Base-by-base conservation (phyloP, 2,888 invertebrate genomes). In the Eupithecia dodoneata region DNA sequence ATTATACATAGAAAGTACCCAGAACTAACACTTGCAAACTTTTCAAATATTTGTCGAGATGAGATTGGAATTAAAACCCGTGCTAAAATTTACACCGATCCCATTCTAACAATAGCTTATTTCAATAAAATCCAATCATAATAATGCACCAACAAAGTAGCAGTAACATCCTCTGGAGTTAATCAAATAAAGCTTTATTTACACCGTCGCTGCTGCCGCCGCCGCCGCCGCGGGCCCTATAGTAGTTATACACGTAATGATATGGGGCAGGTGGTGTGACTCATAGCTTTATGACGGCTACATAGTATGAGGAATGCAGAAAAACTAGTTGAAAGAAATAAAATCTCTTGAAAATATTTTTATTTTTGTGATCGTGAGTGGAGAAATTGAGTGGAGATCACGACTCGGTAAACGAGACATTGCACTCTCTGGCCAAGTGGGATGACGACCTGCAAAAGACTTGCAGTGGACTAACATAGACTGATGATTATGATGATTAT, bases 251-350 rank as follows among this genome's bases (percentile, higher is more conserved):
- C n/a, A 55, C 2, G 42, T 87, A 85, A 85, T 81, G 82, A 85
- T 85, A 87, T 81, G 80, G 79, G 83, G 86, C 88, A 88, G 88
- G 88, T 88, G 88, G 82, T 77, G 83, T 87, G 87, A 88, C 77
- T 88, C 88, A 87, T 83, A 84, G 81, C 73, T 83, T 87, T 84
- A 83, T 84, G 81, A 84, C 75, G 67, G 7, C 30, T 5, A 44
- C 7, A 67, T 66, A 74, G 72, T 66, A 67, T 15, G 15, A 42
- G 15, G 66, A 66, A 66, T 66, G 66, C 66, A 66, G 66, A 15
- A 66, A 42, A 15, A 42, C 63, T 30, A 63, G 63, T 63, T 63
- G 2, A 30, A 41, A 66, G 65, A 41, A 65, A 13, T 55, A n/a
- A 55, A 55, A 7, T 55, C 55, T 15, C n/a, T 6, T n/a, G n/a